phyloP scores from a whole-genome alignment of 2,888 invertebrate species.

The Abrostola triplasia region DNA sequence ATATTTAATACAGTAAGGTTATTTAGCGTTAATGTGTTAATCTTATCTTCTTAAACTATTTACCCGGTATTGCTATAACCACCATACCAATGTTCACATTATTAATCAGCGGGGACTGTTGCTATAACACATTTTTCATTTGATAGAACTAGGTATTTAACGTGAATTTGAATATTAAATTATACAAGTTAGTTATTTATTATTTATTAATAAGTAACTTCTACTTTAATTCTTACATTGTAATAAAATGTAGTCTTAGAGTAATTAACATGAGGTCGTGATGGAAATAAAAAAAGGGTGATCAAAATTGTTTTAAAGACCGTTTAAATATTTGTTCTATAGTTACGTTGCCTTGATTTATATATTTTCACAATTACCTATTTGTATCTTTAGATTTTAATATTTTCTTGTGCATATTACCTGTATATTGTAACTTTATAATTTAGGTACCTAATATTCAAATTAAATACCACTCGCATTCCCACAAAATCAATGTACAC shows the following conservation, averaged over 20 bases:
- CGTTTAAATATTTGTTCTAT: not conserved
- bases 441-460: not conserved
- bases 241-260: conserved; percentile 16
- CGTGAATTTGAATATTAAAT: conserved; percentile 19
- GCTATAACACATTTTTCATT: conserved; percentile 37
- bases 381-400: conserved; percentile 5
- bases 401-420: conserved; percentile 6
- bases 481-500: conserved; percentile 18
- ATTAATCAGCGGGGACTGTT: conserved; percentile 1
- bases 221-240: conserved; percentile 21
- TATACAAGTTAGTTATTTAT: conserved; percentile 26
- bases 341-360: not conserved
- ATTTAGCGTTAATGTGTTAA: not conserved
- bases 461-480: not conserved
- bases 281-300: not conserved
- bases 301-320: not conserved
- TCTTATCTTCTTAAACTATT: not conserved
- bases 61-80: not conserved
- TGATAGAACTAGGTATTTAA: conserved; percentile 15
- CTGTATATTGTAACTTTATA: not conserved
- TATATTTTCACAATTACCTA: no score
- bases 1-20: not conserved
- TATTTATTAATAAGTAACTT: conserved; percentile 10
- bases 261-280: conserved; percentile 8
- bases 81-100: not conserved